phyloP scores from a whole-genome alignment of 2,888 invertebrate species.

The Rotaria magnacalcarata region DNA sequence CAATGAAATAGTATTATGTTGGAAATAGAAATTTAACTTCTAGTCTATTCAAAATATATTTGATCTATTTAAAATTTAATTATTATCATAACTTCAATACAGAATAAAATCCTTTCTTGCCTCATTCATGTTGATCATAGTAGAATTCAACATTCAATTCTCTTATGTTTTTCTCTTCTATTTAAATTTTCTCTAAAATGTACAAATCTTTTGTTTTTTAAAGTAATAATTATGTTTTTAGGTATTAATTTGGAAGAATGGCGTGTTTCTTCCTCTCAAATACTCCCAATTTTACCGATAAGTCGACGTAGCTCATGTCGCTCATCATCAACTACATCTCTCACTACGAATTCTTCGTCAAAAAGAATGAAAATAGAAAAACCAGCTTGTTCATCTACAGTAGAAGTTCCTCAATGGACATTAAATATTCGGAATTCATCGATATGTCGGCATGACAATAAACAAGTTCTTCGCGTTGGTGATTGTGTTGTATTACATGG shows the following conservation, averaged over 20 bases:
- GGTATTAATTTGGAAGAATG: background rate
- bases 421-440: background rate
- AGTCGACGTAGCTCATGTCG: background rate
- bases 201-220: no score
- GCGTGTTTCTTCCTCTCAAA: background rate
- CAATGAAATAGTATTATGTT: no score
- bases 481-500: slow-evolving; percentile 17
- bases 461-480: background rate
- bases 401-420: background rate
- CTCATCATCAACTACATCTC: background rate
- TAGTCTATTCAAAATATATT: no score
- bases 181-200: no score
- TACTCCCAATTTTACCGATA: background rate
- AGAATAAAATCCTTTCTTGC: no score
- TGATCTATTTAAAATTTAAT: no score
- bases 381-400: background rate
- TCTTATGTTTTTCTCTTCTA: no score
- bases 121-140: no score
- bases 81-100: no score
- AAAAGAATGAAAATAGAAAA: background rate
- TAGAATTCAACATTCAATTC: no score
- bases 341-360: background rate
- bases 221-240: background rate
- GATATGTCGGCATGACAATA: background rate
- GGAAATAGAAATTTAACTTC: no score